Base-by-base conservation (phyloP, 2,888 invertebrate species). In the Lypha dubia region DNA sequence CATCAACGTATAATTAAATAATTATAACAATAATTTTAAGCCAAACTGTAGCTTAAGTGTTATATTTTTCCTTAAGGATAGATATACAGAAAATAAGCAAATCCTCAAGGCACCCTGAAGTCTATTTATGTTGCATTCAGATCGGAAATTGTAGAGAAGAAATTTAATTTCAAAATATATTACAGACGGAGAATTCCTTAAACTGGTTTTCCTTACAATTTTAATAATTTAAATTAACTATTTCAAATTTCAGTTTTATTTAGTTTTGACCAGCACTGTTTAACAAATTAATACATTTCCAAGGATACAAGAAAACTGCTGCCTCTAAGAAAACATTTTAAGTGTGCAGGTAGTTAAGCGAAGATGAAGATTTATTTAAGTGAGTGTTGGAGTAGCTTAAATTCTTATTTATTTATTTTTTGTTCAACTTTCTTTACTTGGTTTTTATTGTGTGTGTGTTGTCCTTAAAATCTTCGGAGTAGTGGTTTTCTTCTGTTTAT, bases 231-330 rank as follows among this genome's bases (percentile, higher is more conserved):
- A n/a, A n/a, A n/a, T n/a, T n/a, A n/a, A n/a, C n/a, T n/a, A n/a
- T n/a, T n/a, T n/a, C n/a, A n/a, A 11, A 15, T n/a, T 8, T 44
- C 49, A 22, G 13, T 13, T 51, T 22, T 4, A 51, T 3, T 20
- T 44, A 17, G 6, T 53, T 56, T 32, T 56, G 32, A 8, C n/a
- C 58, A 17, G 17, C 35, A 58, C 58, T 58, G 58, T 58, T 15
- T 28, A 32, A 11, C 35, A 17, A 17, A 17, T 58, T 17, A 35
- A 32, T 35, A 17, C 9, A 35, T 35, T 17, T 58, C 4, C 11
- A 17, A 58, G 35, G 9, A 58, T 41, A 53, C 13, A 8, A 9
- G 5, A 22, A 35, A 68, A 68, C 20, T 53, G 53, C 38, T 28
- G 41, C 38, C 70, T 56, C n/a, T 6, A 41, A 11, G n/a, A 38